A percentile compares a stretch with the other conserved stretches of the same genome.
Evolutionary conservation across 23 tunicate genomes (phyloP).

Genomic region (Halocynthia aurantium): DNA sequence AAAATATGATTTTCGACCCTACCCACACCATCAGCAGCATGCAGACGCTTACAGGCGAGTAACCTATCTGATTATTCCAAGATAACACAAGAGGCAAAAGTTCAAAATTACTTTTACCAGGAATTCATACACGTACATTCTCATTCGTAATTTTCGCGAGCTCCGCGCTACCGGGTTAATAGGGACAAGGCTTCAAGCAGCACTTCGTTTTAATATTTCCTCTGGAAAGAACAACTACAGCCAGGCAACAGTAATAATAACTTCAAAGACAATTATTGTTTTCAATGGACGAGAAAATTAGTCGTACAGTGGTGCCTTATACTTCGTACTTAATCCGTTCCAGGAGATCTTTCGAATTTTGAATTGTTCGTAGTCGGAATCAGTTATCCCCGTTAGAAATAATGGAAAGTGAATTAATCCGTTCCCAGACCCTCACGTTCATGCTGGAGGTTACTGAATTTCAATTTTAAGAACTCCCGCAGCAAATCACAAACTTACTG

Average conservation of each 20-base stretch:
- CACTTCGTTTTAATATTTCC: conserved; percentile 39
- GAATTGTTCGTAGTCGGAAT: no score
- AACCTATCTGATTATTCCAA: background rate
- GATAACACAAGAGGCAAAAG: background rate
- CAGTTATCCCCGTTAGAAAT: no score
- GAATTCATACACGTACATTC: conserved; percentile 54
- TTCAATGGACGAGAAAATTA: no score
- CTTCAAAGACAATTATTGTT: no score
- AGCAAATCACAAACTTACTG: no score
- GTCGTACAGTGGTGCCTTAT: no score
- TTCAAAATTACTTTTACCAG: conserved; percentile 16
- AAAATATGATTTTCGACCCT: conserved; percentile 52
- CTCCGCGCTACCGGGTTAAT: conserved; percentile 40
- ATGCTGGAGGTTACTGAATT: no score
- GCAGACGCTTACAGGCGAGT: conserved; percentile 68
- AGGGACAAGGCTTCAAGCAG: conserved; percentile 61
- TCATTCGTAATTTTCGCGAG: conserved; percentile 73
- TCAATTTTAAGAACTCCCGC: no score
- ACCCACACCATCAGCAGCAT: conserved; percentile 46
- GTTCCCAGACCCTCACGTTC: no score
- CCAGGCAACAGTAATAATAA: background rate
- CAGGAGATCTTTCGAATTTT: no score
- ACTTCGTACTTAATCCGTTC: no score
- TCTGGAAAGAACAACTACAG: conserved; percentile 2
- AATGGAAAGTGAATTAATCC: no score